phyloP scores from a whole-genome alignment of 2,113 vertebrate species.

The Diadophis punctatus region DNA sequence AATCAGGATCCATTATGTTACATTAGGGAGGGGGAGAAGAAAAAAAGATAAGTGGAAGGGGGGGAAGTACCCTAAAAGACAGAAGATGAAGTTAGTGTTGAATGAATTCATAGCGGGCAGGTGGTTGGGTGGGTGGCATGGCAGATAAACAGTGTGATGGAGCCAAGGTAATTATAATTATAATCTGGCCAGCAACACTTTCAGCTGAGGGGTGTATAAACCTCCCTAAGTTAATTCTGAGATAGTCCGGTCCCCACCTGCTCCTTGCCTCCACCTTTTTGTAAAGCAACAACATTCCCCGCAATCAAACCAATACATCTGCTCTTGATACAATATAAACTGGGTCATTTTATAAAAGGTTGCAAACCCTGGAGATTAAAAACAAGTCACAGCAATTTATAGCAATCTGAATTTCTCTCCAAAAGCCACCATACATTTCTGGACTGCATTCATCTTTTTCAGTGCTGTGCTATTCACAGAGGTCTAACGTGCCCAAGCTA shows the following conservation, averaged over 20 bases:
- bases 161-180: constrained; percentile 53
- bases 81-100: constrained; percentile 51
- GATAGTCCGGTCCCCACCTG: constrained; percentile 25
- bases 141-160: constrained; percentile 52
- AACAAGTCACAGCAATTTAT: constrained; percentile 14
- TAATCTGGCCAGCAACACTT: constrained; percentile 48
- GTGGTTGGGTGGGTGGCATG: constrained; percentile 57
- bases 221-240: constrained; percentile 37
- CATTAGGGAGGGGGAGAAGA: constrained; percentile 30
- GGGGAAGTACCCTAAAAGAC: constrained; percentile 42
- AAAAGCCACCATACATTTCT: constrained; percentile 50
- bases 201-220: constrained; percentile 39
- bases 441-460: constrained; percentile 54
- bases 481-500: constrained; percentile 43
- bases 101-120: constrained; percentile 61
- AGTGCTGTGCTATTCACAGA: constrained; percentile 19
- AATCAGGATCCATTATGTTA: constrained; percentile 40
- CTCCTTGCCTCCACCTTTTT: constrained; percentile 31
- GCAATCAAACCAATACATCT: constrained; percentile 32
- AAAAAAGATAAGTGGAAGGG: constrained; percentile 49
- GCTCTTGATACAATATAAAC: constrained; percentile 24
- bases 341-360: constrained; percentile 27
- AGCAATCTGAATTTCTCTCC: constrained; percentile 25
- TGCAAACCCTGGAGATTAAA: constrained; percentile 24
- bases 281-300: constrained; percentile 18